A percentile compares a stretch with the other conserved stretches of the same genome.
Evolutionary conservation across 2,888 invertebrate genomes (phyloP).

Genomic region (Ichneumoninae sp.): DNA sequence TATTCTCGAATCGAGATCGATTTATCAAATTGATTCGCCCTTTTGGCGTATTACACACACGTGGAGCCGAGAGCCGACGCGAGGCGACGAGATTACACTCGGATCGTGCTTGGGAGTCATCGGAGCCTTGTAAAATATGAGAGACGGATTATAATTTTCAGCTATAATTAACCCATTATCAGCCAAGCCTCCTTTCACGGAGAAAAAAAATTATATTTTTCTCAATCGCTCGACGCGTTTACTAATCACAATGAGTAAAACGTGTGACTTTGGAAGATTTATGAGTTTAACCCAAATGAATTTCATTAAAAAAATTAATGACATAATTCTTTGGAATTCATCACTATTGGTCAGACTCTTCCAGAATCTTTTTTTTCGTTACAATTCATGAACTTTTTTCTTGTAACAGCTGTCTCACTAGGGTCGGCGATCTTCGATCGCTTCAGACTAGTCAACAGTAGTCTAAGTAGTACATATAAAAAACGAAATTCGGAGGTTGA

Average conservation of each 20-base stretch:
- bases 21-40: constrained; percentile 59
- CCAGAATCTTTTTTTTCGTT: no score
- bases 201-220: background rate
- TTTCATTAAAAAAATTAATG: no score
- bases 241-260: background rate
- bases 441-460: no score
- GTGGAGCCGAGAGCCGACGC: background rate
- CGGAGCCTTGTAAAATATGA: background rate
- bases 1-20: constrained; percentile 56
- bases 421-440: no score
- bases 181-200: background rate
- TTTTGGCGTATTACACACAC: constrained; percentile 29
- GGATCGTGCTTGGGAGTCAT: background rate
- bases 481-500: no score
- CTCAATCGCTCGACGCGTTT: no score
- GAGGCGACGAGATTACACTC: background rate
- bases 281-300: background rate
- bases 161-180: background rate
- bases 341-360: no score
- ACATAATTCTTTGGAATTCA: no score
- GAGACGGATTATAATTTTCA: background rate
- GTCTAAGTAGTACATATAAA: no score
- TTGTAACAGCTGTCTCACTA: no score
- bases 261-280: background rate
- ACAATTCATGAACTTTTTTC: no score